These are phyloP conservation scores for Drosophila jambulina DNA, from an alignment of 1,140 invertebrate genomes.

Conservation along the genomic window DNA sequence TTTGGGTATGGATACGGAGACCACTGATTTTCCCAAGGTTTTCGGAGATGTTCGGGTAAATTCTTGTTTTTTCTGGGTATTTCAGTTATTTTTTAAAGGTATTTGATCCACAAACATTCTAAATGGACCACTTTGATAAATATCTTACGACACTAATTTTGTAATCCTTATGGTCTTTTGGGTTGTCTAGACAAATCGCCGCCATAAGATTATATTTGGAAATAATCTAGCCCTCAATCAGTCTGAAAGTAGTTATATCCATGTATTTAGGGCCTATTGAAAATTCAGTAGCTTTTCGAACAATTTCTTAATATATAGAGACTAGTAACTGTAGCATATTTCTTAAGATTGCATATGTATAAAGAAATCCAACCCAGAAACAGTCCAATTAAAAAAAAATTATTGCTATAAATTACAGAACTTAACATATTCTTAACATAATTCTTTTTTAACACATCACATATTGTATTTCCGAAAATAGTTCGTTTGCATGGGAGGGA, in stretches of 20 bases:
- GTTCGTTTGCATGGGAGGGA: conserved; percentile 64
- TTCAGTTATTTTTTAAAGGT: background rate
- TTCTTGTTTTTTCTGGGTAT: background rate
- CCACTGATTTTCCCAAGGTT: conserved; percentile 53
- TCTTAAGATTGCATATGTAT: too few species aligned
- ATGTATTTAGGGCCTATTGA: background rate
- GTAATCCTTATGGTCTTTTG: background rate
- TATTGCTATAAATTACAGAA: too few species aligned
- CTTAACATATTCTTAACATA: too few species aligned
- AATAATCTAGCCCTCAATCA: too few species aligned
- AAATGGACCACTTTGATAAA: background rate
- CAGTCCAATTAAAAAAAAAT: too few species aligned
- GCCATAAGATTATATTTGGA: too few species aligned
- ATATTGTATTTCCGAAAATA: background rate
- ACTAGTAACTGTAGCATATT: too few species aligned
- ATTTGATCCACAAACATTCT: too few species aligned
- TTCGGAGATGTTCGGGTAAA: conserved; percentile 72
- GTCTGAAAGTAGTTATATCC: too few species aligned
- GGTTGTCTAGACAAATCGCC: too few species aligned
- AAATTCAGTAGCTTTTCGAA: background rate
- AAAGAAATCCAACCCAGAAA: background rate
- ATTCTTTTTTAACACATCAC: background rate
- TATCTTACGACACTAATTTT: background rate
- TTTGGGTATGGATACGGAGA: conserved; percentile 34
- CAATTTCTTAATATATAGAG: background rate